Evolutionary conservation across 2,888 invertebrate genomes (phyloP), one percentile per base, ranked within the genome.

Genomic region (Serrognathus titanus): DNA sequence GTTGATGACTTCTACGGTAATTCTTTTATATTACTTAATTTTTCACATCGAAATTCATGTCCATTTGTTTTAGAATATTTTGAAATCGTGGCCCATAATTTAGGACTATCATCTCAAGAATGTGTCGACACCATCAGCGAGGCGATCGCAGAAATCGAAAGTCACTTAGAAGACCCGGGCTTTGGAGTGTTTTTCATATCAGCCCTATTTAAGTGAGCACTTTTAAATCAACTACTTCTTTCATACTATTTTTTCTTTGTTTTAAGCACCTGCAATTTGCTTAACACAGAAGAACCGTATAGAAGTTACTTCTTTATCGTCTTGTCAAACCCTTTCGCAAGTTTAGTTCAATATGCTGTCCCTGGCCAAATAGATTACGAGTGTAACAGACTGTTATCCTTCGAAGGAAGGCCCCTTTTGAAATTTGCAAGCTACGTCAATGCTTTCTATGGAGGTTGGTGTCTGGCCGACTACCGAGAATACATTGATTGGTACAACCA

Each of bases 1-100:
- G 80, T 83, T 67, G 80, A 80, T 31, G 82, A 85, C 68, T 84
- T 84, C 66, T 75, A 81, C 39, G 83, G 85, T 84, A 71, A 48
- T 36, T 31, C n/a, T 16, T n/a, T 10, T 2, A 5, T 39, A 2
- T 39, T 5, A 11, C 39, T n/a, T 39, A 5, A 2, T 11, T 39
- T 12, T 39, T 3, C 39, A 11, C 39, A 2, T 13, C 9, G 2
- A 20, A 46, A 24, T 2, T n/a, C n/a, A n/a, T n/a, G n/a, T n/a
- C 8, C 10, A 36, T 11, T 16, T n/a, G 8, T 49, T 45, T 10
- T 36, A 85, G 85, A 84, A 66, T 85, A 83, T 66, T 72, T 82
- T 58, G 82, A 83, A 53, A 78, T 81, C 1, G 80, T 85, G 4
- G 69, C 78, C 0, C 71, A 76, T 35, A 81, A 82, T 0, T 71